These are phyloP conservation scores for Plusia festucae DNA, from an alignment of 2,888 invertebrate genomes.

Conservation along the genomic window DNA sequence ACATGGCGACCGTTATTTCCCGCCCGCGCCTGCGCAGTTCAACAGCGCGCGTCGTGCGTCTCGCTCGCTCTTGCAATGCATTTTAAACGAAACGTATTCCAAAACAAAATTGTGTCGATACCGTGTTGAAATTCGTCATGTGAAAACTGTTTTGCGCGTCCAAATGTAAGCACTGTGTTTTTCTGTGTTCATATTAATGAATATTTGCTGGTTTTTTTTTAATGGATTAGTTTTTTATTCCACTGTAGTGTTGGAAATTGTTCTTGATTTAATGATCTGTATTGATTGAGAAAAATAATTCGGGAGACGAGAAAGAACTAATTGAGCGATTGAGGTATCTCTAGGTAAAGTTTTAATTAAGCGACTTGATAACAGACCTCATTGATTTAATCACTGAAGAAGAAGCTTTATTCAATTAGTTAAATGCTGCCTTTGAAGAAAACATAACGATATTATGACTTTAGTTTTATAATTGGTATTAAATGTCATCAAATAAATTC, in stretches of 20 bases:
- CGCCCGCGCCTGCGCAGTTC: conserved; percentile 67
- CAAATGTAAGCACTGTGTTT: conserved; percentile 47
- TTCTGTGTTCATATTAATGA: too few species aligned
- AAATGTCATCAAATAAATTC: not conserved
- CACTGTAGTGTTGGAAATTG: not conserved
- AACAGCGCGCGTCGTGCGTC: conserved; percentile 68
- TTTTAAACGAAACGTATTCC: conserved; percentile 51
- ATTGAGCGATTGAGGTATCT: not conserved
- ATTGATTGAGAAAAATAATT: not conserved
- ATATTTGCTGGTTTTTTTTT: too few species aligned
- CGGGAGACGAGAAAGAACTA: not conserved
- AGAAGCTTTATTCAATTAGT: not conserved
- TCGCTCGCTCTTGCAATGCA: conserved; percentile 72
- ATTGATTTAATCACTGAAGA: not conserved
- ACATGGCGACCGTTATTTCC: conserved; percentile 63
- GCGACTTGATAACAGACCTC: not conserved
- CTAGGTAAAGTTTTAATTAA: conserved; percentile 1
- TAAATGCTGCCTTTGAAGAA: not conserved
- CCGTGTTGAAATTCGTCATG: conserved; percentile 43
- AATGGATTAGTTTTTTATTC: not conserved
- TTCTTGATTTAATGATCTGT: not conserved
- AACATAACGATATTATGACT: not conserved
- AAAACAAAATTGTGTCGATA: conserved; percentile 41
- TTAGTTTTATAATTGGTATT: not conserved
- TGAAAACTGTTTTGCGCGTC: conserved; percentile 42